A percentile compares a stretch with the other conserved stretches of the same genome.
These are phyloP conservation scores for Sitta europaea DNA, from an alignment of 2,113 vertebrate genomes.

Conservation along the genomic window DNA sequence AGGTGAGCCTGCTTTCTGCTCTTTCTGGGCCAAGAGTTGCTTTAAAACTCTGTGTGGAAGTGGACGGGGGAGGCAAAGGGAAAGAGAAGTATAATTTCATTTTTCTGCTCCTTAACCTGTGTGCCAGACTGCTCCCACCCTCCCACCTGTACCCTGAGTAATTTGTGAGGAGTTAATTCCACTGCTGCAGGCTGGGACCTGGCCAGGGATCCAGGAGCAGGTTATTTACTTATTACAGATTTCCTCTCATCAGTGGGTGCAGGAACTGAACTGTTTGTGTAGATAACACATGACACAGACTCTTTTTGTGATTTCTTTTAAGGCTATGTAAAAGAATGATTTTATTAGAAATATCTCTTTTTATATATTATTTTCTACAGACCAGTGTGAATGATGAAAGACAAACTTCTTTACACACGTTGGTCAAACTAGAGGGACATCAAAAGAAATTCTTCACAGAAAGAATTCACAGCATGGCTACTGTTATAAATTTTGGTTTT, in stretches of 20 bases:
- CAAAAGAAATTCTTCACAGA: no score
- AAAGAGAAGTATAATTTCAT: background rate
- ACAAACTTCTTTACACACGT: no score
- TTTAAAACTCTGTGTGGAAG: background rate
- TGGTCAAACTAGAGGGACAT: no score
- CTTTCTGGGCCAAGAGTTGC: background rate
- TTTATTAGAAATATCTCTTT: no score
- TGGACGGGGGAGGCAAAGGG: background rate
- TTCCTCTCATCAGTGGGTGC: background rate
- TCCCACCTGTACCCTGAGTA: background rate
- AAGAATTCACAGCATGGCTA: no score
- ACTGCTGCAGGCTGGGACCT: background rate
- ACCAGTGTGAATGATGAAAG: no score
- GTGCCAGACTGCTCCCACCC: background rate
- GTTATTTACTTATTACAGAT: accelerated
- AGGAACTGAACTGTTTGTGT: background rate
- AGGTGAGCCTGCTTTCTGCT: background rate
- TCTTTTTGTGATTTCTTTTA: no score
- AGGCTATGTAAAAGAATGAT: no score
- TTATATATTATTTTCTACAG: no score
- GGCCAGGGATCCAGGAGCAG: background rate
- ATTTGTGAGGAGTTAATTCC: background rate
- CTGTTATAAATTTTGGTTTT: no score
- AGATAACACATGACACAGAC: no score
- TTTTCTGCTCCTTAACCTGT: background rate